phyloP scores from a whole-genome alignment of 2,113 vertebrate species.

The Toxostoma redivivum region DNA sequence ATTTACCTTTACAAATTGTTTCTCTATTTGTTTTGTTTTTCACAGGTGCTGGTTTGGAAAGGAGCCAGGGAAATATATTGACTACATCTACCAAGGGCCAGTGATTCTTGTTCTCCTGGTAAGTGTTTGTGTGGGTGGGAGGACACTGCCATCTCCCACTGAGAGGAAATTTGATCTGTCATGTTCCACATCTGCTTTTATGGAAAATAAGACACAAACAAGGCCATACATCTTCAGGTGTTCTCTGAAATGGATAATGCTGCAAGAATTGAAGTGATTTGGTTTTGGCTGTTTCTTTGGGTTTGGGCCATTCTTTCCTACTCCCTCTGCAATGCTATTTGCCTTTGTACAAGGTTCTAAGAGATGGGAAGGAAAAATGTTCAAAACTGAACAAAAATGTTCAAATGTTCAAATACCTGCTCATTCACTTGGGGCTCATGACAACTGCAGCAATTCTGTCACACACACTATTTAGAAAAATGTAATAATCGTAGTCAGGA shows the following conservation, averaged over 20 bases:
- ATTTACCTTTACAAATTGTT: neutral
- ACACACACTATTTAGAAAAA: neutral
- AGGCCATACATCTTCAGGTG: neutral
- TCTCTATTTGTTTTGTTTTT: neutral
- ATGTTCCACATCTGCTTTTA: neutral
- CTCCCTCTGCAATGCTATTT: neutral
- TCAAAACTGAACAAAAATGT: no score
- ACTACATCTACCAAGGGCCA: slow-evolving; percentile 98
- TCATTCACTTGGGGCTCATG: neutral
- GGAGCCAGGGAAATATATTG: slow-evolving; percentile 92
- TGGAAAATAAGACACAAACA: neutral
- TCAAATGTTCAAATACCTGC: neutral
- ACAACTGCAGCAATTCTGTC: neutral
- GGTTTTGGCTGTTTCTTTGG: neutral
- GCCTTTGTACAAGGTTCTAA: neutral
- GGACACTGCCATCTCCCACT: neutral
- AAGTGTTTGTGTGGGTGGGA: slow-evolving; percentile 28
- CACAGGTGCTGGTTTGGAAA: slow-evolving; percentile 98
- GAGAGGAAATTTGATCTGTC: neutral
- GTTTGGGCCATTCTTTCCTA: neutral
- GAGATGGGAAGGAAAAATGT: neutral
- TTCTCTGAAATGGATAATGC: neutral
- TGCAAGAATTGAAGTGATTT: neutral
- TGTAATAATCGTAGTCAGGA: fast-evolving
- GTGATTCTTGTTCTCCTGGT: slow-evolving; percentile 97